Evolutionary conservation across 92 coral and sea anemone genomes (phyloP), one percentile per base, ranked within the genome.

Genomic region (Micromussa lordhowensis): DNA sequence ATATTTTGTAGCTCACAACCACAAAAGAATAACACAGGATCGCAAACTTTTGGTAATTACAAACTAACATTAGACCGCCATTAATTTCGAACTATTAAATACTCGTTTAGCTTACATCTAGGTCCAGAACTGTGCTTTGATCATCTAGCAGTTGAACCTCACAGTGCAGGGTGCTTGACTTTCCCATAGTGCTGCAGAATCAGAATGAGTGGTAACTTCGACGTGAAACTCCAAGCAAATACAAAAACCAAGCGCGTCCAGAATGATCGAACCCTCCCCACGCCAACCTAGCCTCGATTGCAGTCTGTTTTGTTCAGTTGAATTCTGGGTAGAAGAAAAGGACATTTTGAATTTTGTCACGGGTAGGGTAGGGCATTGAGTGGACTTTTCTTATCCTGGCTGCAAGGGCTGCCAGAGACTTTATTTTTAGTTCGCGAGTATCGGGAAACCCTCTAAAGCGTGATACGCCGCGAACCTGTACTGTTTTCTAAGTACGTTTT

Each of bases 101-200:
- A 22, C 10, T 70, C 53, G 79, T 29, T 29, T 17, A 17, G 26
- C 89, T 86, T 61, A 86, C 89, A 29, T 86, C 89, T 22, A 86
- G 83, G 44, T 77, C 89, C 66, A 76, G 15, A 77, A 80, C 61
- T 40, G 77, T 63, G 48, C 83, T 63, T 49, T 86, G 83, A 40
- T 87, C 90, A 87, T 87, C 90, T 53, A 87, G 73, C 86, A 87
- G 69, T 32, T 87, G 90, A 78, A 87, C 90, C 69, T 79, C 85
- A 38, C 85, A 79, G 12, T 35, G 79, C 71, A 79, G 63, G 13
- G 35, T 78, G 85, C 75, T 44, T 32, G 90, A 87, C 51, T 55
- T 87, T 13, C 85, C 90, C 90, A 87, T 87, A 7, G 9, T 87
- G 34, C 6, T 64, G 82, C 58, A 85, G 63, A 57, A 13, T 0